Evolutionary conservation across 1,140 invertebrate genomes (phyloP).

Genomic region (Panagrolaimus sp.): DNA sequence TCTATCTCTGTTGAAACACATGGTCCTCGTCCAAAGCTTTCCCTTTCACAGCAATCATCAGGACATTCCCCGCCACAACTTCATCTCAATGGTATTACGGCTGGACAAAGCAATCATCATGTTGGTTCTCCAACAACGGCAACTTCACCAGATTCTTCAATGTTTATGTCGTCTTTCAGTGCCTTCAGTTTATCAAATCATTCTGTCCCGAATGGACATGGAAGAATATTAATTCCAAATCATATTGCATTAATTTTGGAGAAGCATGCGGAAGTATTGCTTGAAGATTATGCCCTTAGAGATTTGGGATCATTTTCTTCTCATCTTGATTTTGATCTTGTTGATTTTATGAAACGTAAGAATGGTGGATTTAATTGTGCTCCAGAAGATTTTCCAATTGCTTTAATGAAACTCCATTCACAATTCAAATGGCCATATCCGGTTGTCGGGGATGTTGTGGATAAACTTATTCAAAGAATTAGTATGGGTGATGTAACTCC

Average conservation of each 20-base stretch:
- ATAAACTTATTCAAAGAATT: slow-evolving; percentile 9
- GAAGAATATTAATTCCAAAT: slow-evolving; percentile 9
- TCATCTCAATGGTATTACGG: neutral
- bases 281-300: slow-evolving; percentile 52
- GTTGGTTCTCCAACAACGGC: slow-evolving; percentile 15
- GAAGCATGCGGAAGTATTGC: slow-evolving; percentile 37
- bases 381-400: slow-evolving; percentile 45
- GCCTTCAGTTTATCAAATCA: neutral
- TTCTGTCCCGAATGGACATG: neutral
- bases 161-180: slow-evolving; percentile 24
- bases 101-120: neutral
- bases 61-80: neutral
- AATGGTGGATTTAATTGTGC: slow-evolving; percentile 30
- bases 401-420: slow-evolving; percentile 56
- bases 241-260: slow-evolving; percentile 21
- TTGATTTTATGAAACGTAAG: slow-evolving; percentile 28
- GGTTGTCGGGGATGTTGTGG: slow-evolving; percentile 21
- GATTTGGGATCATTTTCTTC: slow-evolving; percentile 53
- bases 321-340: slow-evolving; percentile 48
- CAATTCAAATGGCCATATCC: slow-evolving; percentile 58
- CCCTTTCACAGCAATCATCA: neutral
- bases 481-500: slow-evolving; percentile 4
- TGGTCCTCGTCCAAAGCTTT: slow-evolving; percentile 23
- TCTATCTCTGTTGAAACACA: slow-evolving; percentile 22
- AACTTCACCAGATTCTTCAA: neutral